Evolutionary conservation across 2,888 invertebrate species (phyloP).

Genomic region (Diarsia rubi): DNA sequence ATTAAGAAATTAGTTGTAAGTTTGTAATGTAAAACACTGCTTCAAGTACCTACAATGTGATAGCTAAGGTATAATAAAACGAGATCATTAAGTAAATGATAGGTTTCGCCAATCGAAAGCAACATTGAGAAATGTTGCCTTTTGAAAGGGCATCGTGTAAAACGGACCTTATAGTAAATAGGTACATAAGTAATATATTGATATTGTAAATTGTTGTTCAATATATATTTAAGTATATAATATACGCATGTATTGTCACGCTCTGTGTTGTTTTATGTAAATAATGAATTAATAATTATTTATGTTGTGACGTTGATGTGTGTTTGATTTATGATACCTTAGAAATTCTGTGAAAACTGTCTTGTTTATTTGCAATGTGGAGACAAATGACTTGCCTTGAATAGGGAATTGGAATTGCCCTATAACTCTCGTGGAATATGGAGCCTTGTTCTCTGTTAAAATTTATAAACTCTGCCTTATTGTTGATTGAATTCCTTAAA

Average conservation of each 20-base stretch:
- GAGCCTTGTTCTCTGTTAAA: neutral
- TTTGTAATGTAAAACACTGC: constrained; percentile 59
- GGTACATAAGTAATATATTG: constrained; percentile 18
- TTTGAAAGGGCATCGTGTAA: neutral
- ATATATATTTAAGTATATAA: constrained; percentile 37
- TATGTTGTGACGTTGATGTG: constrained; percentile 83
- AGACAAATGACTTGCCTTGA: neutral
- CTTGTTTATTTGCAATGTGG: constrained; percentile 12
- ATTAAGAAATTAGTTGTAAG: constrained; percentile 55
- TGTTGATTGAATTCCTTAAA: neutral
- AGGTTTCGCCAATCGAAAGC: neutral
- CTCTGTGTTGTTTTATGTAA: constrained; percentile 80
- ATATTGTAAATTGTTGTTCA: constrained; percentile 54
- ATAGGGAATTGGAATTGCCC: neutral
- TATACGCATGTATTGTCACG: constrained; percentile 71
- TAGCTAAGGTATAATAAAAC: constrained; percentile 39
- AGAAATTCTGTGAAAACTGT: constrained; percentile 47
- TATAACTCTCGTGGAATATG: neutral
- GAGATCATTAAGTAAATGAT: neutral
- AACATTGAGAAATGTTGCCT: neutral
- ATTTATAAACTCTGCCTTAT: neutral
- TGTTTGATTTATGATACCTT: constrained; percentile 79
- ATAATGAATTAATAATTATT: constrained; percentile 86
- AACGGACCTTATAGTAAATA: constrained; percentile 1
- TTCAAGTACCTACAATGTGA: constrained; percentile 62